Percentiles rank a stretch among this genome's conserved stretches.
These are phyloP conservation scores for Orius insidiosus DNA, from an alignment of 1,140 invertebrate species.

Conservation along the genomic window DNA sequence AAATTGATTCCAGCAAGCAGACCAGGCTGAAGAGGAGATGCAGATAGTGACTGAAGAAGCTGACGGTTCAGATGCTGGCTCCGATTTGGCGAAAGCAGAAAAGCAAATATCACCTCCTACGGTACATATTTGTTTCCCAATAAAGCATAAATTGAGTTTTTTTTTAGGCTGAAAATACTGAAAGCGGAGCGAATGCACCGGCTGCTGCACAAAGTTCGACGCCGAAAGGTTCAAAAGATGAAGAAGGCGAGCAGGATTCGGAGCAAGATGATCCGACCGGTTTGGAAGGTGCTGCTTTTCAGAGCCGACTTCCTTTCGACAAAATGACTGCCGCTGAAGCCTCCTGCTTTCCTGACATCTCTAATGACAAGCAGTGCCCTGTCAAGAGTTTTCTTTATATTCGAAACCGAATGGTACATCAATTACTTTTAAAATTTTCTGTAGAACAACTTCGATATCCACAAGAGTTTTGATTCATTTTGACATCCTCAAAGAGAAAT, in stretches of 20 bases:
- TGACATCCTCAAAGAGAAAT: too few species aligned
- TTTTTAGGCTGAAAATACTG: neutral
- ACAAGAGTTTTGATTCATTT: too few species aligned
- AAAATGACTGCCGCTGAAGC: conserved; percentile 90
- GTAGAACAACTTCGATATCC: too few species aligned
- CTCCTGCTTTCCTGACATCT: conserved; percentile 81
- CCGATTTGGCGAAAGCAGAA: conserved; percentile 14
- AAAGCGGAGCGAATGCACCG: conserved; percentile 1
- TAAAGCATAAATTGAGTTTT: neutral
- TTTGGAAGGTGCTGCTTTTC: conserved; percentile 82
- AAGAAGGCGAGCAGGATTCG: conserved; percentile 26
- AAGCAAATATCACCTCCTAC: conserved; percentile 14
- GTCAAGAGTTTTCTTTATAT: conserved; percentile 85
- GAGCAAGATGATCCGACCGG: conserved; percentile 35
- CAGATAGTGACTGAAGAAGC: conserved; percentile 8
- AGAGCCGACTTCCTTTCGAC: conserved; percentile 83
- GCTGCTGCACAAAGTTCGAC: conserved; percentile 4
- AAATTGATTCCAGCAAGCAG: too few species aligned
- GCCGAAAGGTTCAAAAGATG: conserved; percentile 22
- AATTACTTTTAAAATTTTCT: too few species aligned
- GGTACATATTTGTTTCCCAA: neutral
- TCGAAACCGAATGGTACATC: conserved; percentile 64
- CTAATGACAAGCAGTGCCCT: conserved; percentile 51
- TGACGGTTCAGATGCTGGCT: conserved; percentile 15
- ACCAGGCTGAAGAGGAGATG: too few species aligned